A percentile compares a stretch with the other conserved stretches of the same genome.
Evolutionary conservation across 2,888 invertebrate species (phyloP).

Genomic region (Resseliella maxima): DNA sequence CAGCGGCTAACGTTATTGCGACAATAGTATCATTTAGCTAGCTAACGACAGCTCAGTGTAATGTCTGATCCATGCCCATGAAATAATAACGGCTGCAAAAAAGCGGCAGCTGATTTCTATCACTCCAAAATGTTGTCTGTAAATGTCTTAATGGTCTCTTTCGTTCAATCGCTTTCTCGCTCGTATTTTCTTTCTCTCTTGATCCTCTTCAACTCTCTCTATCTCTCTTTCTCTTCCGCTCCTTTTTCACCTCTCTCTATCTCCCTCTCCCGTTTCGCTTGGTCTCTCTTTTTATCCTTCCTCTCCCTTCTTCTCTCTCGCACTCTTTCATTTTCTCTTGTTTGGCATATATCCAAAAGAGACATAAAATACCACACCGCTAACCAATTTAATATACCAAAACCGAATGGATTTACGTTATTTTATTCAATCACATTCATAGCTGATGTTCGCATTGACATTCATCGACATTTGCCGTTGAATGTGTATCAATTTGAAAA

Average conservation of each 20-base stretch:
- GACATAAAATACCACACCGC: not conserved
- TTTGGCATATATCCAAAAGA: not conserved
- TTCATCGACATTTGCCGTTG: slow-evolving; percentile 19
- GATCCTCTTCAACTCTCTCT: too few relatives aligned
- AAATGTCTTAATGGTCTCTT: not conserved
- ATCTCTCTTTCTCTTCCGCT: too few relatives aligned
- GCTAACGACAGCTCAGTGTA: too few relatives aligned
- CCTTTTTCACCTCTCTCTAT: too few relatives aligned
- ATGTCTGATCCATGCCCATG: not conserved
- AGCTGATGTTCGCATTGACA: slow-evolving; percentile 30
- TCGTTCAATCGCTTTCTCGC: too few relatives aligned
- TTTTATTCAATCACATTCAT: slow-evolving; percentile 48
- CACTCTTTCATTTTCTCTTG: not conserved
- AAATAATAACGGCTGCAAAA: not conserved
- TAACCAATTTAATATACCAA: not conserved
- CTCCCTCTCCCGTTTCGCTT: too few relatives aligned
- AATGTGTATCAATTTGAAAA: slow-evolving; percentile 30
- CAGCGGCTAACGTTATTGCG: too few relatives aligned
- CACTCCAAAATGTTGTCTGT: not conserved
- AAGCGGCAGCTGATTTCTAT: slow-evolving; percentile 7
- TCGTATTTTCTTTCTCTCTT: too few relatives aligned
- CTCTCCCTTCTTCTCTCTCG: too few relatives aligned
- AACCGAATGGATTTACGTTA: slow-evolving; percentile 26
- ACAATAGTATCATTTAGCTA: too few relatives aligned
- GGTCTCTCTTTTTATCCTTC: too few relatives aligned